Base-by-base conservation (phyloP, 2,888 invertebrate species). In the Volucella inflata region DNA sequence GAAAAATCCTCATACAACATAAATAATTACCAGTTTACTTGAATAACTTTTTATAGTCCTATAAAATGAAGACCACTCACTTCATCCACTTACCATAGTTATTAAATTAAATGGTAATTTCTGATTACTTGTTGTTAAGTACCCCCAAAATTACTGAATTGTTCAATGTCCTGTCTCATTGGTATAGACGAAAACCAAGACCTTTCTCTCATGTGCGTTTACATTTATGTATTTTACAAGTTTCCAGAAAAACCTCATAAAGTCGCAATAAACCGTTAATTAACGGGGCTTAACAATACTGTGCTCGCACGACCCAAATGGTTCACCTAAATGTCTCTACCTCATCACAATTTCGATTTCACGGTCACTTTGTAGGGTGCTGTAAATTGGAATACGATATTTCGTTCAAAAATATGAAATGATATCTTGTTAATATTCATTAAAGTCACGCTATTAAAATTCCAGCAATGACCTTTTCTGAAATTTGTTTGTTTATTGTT, bases 341-440 rank as follows among this genome's bases (percentile, higher is more conserved):
- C 12, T 16, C 36, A 76, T 44, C 53, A 55, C 12, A 17, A 11
- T 44, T 67, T 17, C 50, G n/a, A 38, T 67, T 46, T 30, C 10
- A 55, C 16, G 14, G 38, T 17, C 53, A 55, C 3, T 53, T 62
- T 48, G 59, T 50, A 36, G 17, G 38, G 50, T 8, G 30, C 65
- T 14, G 59, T n/a, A 76, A 50, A 51, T 68, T 17, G 30, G 16
- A 21, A 55, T 40, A 9, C 57, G 55, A 44, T 48, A 30, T 46
- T 21, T 42, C 50, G 38, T 17, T 30, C 48, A 40, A 57, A 71
- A 44, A 48, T 57, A 51, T n/a, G 8, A 50, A 71, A 57, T 71
- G 48, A 16, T 65, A 72, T 67, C 62, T 55, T 40, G 10, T 77
- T 70, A 70, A 62, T 55, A 62, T 70, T 53, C 53, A 70, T 77